phyloP scores from a whole-genome alignment of 2,888 invertebrate species.

The Caradrina kadenii region DNA sequence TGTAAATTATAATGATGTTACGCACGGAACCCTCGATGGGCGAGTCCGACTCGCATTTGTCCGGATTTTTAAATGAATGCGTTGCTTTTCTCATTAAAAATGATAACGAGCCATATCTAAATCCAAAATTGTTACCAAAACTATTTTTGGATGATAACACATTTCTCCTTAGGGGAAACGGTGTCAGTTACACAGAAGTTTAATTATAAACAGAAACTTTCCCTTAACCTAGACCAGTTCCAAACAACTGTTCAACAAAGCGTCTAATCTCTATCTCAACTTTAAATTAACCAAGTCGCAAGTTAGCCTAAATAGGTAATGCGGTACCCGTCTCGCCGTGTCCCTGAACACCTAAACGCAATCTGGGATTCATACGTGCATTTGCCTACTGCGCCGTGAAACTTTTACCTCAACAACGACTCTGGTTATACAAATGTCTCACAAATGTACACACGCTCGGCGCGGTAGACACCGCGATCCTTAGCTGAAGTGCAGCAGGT shows the following conservation, averaged over 20 bases:
- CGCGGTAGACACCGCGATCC: conserved; percentile 65
- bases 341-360: conserved; percentile 62
- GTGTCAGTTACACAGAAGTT: conserved; percentile 39
- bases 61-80: no score
- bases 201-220: conserved; percentile 52
- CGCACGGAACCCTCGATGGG: no score
- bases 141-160: conserved; percentile 34
- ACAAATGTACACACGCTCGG: conserved; percentile 48
- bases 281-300: conserved; percentile 60
- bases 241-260: conserved; percentile 50
- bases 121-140: neutral
- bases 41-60: no score
- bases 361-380: conserved; percentile 70
- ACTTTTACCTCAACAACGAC: conserved; percentile 54
- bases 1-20: no score
- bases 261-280: conserved; percentile 54
- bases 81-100: neutral
- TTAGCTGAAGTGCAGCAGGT: conserved; percentile 78
- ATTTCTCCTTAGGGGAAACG: conserved; percentile 37
- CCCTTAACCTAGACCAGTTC: conserved; percentile 44
- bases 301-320: conserved; percentile 57
- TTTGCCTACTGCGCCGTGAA: conserved; percentile 52
- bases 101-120: neutral
- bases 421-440: conserved; percentile 54
- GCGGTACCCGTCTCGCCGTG: conserved; percentile 44